Percentiles rank a stretch among this genome's conserved stretches.
Conservation (phyloP, 2,888 invertebrate genomes). For the Tachina grossa region DNA sequence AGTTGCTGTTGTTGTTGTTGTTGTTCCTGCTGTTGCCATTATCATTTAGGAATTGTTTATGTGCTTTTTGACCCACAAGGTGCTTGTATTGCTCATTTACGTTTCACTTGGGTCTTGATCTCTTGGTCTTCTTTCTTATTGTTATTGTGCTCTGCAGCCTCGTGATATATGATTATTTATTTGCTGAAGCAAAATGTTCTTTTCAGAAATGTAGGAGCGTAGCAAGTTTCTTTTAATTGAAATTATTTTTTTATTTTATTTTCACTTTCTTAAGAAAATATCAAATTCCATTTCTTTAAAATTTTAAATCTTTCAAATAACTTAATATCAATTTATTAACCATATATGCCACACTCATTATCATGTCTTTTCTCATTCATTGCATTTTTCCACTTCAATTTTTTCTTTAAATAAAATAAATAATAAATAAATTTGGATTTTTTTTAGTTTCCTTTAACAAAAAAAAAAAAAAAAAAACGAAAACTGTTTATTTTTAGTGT, state of each 20-base stretch:
- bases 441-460: conserved; percentile 12
- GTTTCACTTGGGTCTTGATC: conserved; percentile 68
- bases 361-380: neutral
- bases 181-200: conserved; percentile 36
- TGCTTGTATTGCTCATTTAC: conserved; percentile 69
- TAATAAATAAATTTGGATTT: conserved; percentile 47
- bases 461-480: neutral
- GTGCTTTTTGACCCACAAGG: conserved; percentile 73
- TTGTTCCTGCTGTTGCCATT: conserved; percentile 41
- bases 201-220: neutral
- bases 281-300: conserved; percentile 2
- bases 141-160: conserved; percentile 16
- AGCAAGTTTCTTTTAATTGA: neutral
- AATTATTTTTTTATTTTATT: neutral
- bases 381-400: conserved; percentile 34
- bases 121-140: conserved; percentile 63
- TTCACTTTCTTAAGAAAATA: conserved; percentile 23
- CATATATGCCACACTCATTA: conserved; percentile 46
- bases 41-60: conserved; percentile 71
- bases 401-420: no score
- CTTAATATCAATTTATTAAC: conserved; percentile 54
- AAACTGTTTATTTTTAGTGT: conserved; percentile 4
- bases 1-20: neutral
- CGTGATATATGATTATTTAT: conserved; percentile 48
- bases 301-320: neutral